phyloP scores from a whole-genome alignment of 2,113 vertebrate genomes.

The Sisor rabdophorus region DNA sequence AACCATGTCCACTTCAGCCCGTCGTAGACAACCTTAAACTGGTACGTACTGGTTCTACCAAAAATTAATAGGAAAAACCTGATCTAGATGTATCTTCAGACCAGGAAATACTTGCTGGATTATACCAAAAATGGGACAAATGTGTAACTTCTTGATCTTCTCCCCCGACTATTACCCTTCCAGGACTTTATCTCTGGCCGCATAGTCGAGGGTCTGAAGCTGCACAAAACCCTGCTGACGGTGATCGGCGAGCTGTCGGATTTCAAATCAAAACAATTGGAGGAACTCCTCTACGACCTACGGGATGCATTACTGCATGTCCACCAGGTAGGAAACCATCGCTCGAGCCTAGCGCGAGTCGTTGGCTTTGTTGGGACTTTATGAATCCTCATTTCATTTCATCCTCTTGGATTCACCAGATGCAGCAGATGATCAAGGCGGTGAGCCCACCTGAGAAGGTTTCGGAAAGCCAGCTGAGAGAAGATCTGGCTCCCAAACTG shows the following conservation, averaged over 20 bases:
- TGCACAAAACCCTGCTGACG: constrained; percentile 56
- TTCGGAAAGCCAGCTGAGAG: constrained; percentile 3
- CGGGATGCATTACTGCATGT: constrained; percentile 57
- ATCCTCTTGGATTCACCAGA: no score
- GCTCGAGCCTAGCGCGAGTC: background rate
- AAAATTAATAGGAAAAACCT: no score
- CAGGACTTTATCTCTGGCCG: constrained; percentile 56
- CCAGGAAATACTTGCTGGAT: background rate
- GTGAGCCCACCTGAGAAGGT: background rate
- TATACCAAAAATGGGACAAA: background rate
- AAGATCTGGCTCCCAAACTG: constrained; percentile 36
- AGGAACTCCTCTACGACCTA: constrained; percentile 52
- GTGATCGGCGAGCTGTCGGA: background rate
- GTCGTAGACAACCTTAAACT: constrained; percentile 49
- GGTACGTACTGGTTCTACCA: constrained; percentile 55
- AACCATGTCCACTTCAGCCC: constrained; percentile 48
- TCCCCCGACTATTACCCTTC: background rate
- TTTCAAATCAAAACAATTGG: constrained; percentile 42
- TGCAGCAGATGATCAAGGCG: constrained; percentile 45
- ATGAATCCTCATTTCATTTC: background rate
- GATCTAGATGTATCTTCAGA: no score
- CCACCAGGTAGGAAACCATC: constrained; percentile 50
- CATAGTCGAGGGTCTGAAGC: constrained; percentile 61
- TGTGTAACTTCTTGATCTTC: background rate
- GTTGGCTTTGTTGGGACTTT: background rate